These are phyloP conservation scores for Bellardia bayeri DNA, from an alignment of 2,888 invertebrate species.

Conservation along the genomic window DNA sequence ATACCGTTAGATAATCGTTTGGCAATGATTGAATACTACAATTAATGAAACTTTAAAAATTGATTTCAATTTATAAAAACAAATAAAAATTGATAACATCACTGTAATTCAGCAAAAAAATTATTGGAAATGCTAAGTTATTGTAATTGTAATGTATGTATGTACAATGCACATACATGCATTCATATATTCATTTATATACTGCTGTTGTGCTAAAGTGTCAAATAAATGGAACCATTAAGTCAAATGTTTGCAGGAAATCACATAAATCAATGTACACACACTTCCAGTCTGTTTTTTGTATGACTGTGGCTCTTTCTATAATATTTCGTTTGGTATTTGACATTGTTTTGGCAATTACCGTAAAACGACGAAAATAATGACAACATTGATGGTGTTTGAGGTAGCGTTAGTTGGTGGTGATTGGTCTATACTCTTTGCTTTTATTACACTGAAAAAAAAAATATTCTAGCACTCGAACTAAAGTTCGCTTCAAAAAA, in stretches of 20 bases:
- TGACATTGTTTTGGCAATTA: conserved; percentile 33
- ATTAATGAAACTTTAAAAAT: conserved; percentile 41
- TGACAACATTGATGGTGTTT: neutral
- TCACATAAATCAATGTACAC: conserved; percentile 45
- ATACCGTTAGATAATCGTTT: conserved; percentile 53
- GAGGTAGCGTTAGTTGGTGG: neutral
- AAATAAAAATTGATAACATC: neutral
- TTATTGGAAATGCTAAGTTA: conserved; percentile 1
- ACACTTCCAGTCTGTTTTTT: neutral
- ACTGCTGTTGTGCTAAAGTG: conserved; percentile 37
- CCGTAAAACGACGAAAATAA: neutral
- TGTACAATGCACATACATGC: no score
- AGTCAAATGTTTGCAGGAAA: conserved; percentile 60
- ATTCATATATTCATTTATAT: no score
- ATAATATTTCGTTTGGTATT: neutral
- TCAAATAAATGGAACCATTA: conserved; percentile 55
- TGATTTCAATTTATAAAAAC: conserved; percentile 7
- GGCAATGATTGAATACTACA: conserved; percentile 49
- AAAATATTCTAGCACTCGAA: neutral
- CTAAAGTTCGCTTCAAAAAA: no score
- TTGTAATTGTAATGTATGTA: neutral
- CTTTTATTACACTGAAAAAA: neutral
- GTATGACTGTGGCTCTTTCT: no score
- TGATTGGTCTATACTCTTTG: neutral
- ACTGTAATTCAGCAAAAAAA: neutral